Evolutionary conservation across 2,797 vertebrate genomes (phyloP), one percentile per base, ranked within the genome.

Genomic region (Notamacropus eugenii): DNA sequence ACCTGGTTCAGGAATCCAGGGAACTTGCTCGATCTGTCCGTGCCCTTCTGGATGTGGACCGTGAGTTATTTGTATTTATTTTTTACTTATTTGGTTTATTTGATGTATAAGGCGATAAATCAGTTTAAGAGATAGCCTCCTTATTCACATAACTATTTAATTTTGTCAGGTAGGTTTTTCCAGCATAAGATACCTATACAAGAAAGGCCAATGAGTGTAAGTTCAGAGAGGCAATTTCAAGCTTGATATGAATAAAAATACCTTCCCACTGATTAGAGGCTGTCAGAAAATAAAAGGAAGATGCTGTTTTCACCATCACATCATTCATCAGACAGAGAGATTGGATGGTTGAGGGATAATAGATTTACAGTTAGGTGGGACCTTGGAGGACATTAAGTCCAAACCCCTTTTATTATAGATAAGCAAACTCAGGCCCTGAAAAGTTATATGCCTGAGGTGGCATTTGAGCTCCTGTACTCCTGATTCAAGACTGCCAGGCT

Each of bases 1-100:
- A 98, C 0, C 98, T 99, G 57, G 99, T 98, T 0, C 98, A 99
- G 94, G 99, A 99, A 97, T 99, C 99, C 3, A 99, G 98, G 97
- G 99, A 99, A 74, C 99, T 99, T 31, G 98, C 98, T 13, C 98
- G 98, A 96, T 99, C 99, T 16, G 98, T 99, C 93, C 98, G 99
- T 95, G 98, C 99, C 97, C 94, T 99, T 95, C 97, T 99, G 96
- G 99, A 99, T 98, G 98, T 98, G 29, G 99, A 99, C 93, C 99
- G 99, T 99, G 98, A 99, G 99, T 99, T 93, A 57, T 59, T 22
- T n/a, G 1, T 29, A 3, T 40, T 31, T 94, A 54, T 55, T 90
- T 90, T 90, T 93, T 12, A 50, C 24, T 55, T 24, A 58, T 55
- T 74, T 90, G 40, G 27, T 40, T 95, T 87, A 91, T 90, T 13